These are phyloP conservation scores for Acanthurus tractus DNA, from an alignment of 2,797 vertebrate species.

Conservation along the genomic window DNA sequence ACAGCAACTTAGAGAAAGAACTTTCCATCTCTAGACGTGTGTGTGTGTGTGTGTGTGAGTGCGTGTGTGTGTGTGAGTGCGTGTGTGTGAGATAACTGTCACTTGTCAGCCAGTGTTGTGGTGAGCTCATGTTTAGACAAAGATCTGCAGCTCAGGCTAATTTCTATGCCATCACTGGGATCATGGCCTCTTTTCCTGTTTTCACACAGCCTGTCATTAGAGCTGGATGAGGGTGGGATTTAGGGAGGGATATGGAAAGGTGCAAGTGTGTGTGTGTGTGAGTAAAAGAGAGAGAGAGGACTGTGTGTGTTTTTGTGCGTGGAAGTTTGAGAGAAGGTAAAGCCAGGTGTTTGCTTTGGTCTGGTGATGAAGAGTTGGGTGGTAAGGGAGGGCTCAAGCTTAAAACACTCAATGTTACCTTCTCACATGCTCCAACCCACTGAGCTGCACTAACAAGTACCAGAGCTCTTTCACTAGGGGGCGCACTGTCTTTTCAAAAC, in stretches of 20 bases:
- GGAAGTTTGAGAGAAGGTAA: constrained; percentile 25
- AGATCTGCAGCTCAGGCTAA: constrained; percentile 72
- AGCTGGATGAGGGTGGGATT: constrained; percentile 20
- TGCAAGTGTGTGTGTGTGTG: neutral
- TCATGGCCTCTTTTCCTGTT: constrained; percentile 81
- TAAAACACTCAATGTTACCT: constrained; percentile 16
- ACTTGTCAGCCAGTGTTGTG: constrained; percentile 64
- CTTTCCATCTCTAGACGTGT: constrained; percentile 32
- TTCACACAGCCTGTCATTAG: constrained; percentile 80
- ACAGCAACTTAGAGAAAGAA: constrained; percentile 12
- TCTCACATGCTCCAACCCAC: neutral
- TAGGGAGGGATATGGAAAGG: constrained; percentile 25
- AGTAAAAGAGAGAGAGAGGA: neutral
- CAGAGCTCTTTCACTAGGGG: constrained; percentile 54
- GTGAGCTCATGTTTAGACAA: constrained; percentile 84
- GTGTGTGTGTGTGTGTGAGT: constrained; percentile 29
- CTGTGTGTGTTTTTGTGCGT: constrained; percentile 32
- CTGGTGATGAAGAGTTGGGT: constrained; percentile 53
- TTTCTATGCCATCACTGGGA: constrained; percentile 82
- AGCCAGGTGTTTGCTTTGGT: constrained; percentile 72
- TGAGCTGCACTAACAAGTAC: neutral
- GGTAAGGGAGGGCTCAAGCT: constrained; percentile 6
- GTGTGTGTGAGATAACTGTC: constrained; percentile 55
- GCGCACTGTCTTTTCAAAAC: constrained; percentile 49
- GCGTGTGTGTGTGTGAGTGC: constrained; percentile 50